Base-by-base conservation (phyloP, 35 echinoderm and acorn worm genomes). In the Ptychodera flava region DNA sequence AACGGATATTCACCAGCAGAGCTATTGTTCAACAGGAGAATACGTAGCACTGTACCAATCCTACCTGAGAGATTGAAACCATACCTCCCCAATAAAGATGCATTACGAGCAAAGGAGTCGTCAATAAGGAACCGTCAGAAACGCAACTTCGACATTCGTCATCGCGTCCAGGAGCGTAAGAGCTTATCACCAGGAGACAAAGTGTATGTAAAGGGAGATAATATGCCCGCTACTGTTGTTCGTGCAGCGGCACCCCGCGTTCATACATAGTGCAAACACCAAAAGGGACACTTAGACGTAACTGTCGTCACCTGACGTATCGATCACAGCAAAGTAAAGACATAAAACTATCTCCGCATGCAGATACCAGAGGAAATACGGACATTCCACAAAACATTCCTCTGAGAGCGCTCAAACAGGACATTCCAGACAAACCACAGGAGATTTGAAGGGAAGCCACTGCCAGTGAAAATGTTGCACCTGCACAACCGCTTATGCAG, bases 1-100 rank as follows among this genome's bases (percentile, higher is more conserved):
- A 92, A 88, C 86, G 87, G 87, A 28, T 36, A 80, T 77, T 82
- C 83, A 15, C 91, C 87, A 86, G 87, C 36, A 36, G 79, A 93
- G 80, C 33, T 90, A 32, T 76, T 90, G 27, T 77, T 93, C 53
- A 79, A 78, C 76, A 78, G 92, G 33, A 64, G 31, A 78, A 29
- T 90, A 16, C 80, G 88, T 33, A 91, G 1, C 28, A 79, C 1
- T 0, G 1, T 85, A 0, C 76, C 78, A 35, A 37, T 45, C 0
- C 77, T 30, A 33, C 1, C 36, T 27, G 22, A 36, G 27, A 81
- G 81, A 16, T 10, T 81, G 36, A 79, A 16, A 81, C 83, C 34
- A 36, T 36, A 35, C 0, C 31, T 28, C 75, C 81, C n/a, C n/a
- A 83, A 89, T 35, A 10, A 83, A 1, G 15, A 31, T 10, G 29